phyloP scores from a whole-genome alignment of 2,888 invertebrate genomes.

The Thymelicus lineola region DNA sequence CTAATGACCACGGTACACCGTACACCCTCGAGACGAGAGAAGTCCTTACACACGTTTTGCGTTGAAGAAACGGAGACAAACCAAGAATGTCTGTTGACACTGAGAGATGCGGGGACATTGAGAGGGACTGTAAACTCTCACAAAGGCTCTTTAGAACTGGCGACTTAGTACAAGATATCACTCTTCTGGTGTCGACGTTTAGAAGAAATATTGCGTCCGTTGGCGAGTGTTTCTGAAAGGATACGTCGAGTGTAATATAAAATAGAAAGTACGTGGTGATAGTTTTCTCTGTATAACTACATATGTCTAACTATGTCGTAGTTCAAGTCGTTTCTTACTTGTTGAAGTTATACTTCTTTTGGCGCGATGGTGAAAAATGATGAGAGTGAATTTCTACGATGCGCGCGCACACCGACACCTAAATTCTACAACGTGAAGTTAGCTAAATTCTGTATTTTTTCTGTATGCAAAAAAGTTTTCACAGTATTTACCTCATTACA shows the following conservation, averaged over 20 bases:
- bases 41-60: slow-evolving; percentile 47
- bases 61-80: slow-evolving; percentile 25
- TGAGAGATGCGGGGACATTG: slow-evolving; percentile 19
- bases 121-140: slow-evolving; percentile 17
- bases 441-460: too few species aligned
- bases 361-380: too few species aligned
- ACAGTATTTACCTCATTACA: too few species aligned
- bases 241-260: slow-evolving; percentile 5
- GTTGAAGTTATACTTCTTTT: too few species aligned
- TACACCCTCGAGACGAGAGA: slow-evolving; percentile 46
- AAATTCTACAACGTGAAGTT: too few species aligned
- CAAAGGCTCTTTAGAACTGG: slow-evolving; percentile 25
- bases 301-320: too few species aligned
- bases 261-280: not conserved
- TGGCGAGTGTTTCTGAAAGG: slow-evolving; percentile 13
- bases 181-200: slow-evolving; percentile 29
- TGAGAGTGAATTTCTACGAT: too few species aligned
- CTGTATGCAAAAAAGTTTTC: too few species aligned
- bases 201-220: slow-evolving; percentile 25
- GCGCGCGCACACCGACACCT: too few species aligned
- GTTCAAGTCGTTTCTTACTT: too few species aligned
- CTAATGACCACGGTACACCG: slow-evolving; percentile 52
- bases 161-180: slow-evolving; percentile 28
- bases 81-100: slow-evolving; percentile 15
- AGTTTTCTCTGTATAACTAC: too few species aligned